Conservation (phyloP, 2,888 invertebrate genomes). For the Cephalotes varians region DNA sequence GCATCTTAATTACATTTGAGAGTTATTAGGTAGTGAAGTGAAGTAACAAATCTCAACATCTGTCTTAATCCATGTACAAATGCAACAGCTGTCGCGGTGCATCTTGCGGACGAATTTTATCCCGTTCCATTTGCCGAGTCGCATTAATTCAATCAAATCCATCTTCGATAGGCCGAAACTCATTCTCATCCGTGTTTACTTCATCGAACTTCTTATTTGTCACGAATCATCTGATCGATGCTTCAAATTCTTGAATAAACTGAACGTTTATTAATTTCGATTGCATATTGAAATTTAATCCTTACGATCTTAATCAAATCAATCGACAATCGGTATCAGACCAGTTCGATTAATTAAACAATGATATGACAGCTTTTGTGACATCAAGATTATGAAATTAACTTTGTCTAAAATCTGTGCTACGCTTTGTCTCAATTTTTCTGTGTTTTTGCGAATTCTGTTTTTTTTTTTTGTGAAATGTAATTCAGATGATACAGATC, state of each 20-base stretch:
- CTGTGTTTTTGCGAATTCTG: not conserved
- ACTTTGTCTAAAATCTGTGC: not conserved
- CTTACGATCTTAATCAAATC: not conserved
- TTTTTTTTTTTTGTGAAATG: not conserved
- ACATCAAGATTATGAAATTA: no score
- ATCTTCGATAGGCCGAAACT: not conserved
- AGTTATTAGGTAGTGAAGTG: not conserved
- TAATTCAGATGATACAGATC: not conserved
- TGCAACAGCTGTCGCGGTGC: not conserved
- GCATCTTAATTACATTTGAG: conserved; percentile 13
- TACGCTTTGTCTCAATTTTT: not conserved
- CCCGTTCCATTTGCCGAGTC: not conserved
- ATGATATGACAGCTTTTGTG: not conserved
- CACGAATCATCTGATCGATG: not conserved
- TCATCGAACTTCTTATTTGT: not conserved
- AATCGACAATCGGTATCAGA: not conserved
- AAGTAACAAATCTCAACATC: not conserved
- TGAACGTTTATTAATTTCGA: not conserved
- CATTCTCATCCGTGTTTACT: not conserved
- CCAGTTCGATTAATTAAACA: not conserved
- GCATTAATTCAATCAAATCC: not conserved
- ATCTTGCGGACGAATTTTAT: not conserved
- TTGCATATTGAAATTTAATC: not conserved
- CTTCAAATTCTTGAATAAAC: not conserved
- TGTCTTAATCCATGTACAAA: not conserved